Conservation (phyloP, 1,140 invertebrate genomes). For the Zaprionus ornatus region DNA sequence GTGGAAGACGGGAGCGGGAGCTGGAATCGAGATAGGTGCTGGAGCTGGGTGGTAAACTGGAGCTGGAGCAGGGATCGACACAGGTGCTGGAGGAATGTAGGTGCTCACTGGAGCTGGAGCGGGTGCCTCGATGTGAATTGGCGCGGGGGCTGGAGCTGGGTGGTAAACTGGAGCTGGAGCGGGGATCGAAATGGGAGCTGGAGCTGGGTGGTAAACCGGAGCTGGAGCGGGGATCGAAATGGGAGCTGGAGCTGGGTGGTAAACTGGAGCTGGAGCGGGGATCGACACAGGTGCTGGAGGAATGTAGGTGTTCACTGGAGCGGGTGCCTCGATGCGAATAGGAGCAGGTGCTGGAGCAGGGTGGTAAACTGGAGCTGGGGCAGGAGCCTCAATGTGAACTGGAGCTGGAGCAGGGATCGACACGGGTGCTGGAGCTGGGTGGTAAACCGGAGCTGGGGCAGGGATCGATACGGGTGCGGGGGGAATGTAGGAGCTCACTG, state of each 20-base stretch:
- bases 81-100: slow-evolving; percentile 55
- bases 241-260: slow-evolving; percentile 21
- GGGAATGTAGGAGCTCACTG: no score
- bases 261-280: slow-evolving; percentile 35
- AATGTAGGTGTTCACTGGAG: slow-evolving; percentile 22
- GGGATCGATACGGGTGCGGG: no score
- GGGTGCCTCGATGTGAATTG: slow-evolving; percentile 7
- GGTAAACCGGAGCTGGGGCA: no score
- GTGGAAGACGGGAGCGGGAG: slow-evolving; percentile 36
- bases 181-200: slow-evolving; percentile 28
- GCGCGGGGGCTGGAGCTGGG: slow-evolving; percentile 11
- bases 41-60: slow-evolving; percentile 27
- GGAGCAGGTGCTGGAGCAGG: slow-evolving; percentile 20
- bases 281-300: slow-evolving; percentile 40
- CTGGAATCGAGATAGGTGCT: slow-evolving; percentile 26
- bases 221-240: slow-evolving; percentile 18
- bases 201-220: slow-evolving; percentile 20
- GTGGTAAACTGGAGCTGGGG: slow-evolving; percentile 17
- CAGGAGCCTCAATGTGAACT: slow-evolving; percentile 26
- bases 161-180: slow-evolving; percentile 30
- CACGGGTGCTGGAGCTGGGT: slow-evolving; percentile 8
- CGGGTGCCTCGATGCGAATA: slow-evolving; percentile 4
- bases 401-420: slow-evolving; percentile 30
- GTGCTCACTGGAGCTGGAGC: slow-evolving; percentile 46
- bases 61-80: slow-evolving; percentile 41